Percentiles rank a stretch among this genome's conserved stretches.
These are phyloP conservation scores for Lepidurus arcticus DNA, from an alignment of 1,140 invertebrate species.

Conservation along the genomic window DNA sequence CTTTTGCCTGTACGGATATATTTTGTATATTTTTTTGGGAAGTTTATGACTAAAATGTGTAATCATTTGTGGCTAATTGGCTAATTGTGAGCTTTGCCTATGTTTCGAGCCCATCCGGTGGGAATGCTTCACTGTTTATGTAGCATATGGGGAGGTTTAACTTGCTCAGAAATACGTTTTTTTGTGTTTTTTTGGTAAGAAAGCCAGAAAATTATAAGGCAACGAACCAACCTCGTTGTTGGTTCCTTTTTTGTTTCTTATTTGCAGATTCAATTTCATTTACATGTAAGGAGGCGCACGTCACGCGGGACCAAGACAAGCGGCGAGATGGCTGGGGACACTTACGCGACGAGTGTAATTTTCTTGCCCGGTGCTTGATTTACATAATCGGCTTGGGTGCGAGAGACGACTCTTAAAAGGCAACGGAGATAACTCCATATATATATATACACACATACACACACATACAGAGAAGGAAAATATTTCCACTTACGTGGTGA, in stretches of 20 bases:
- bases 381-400: constrained; percentile 18
- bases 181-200: too few relatives aligned
- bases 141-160: too few relatives aligned
- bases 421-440: neutral
- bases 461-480: neutral
- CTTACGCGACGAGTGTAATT: constrained; percentile 17
- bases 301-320: neutral
- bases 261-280: constrained; percentile 33
- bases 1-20: too few relatives aligned
- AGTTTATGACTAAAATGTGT: too few relatives aligned
- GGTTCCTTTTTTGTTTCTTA: constrained; percentile 2
- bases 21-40: too few relatives aligned
- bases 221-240: neutral
- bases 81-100: too few relatives aligned
- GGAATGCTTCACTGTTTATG: too few relatives aligned
- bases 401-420: neutral
- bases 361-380: neutral
- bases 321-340: constrained; percentile 7
- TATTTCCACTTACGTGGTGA: neutral
- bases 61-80: too few relatives aligned
- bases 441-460: neutral
- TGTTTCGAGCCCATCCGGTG: too few relatives aligned
- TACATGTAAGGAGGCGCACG: constrained; percentile 32
- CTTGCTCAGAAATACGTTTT: too few relatives aligned
- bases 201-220: too few relatives aligned